Base-by-base conservation (phyloP, 1,140 invertebrate genomes). In the Scaptomyza graminum region DNA sequence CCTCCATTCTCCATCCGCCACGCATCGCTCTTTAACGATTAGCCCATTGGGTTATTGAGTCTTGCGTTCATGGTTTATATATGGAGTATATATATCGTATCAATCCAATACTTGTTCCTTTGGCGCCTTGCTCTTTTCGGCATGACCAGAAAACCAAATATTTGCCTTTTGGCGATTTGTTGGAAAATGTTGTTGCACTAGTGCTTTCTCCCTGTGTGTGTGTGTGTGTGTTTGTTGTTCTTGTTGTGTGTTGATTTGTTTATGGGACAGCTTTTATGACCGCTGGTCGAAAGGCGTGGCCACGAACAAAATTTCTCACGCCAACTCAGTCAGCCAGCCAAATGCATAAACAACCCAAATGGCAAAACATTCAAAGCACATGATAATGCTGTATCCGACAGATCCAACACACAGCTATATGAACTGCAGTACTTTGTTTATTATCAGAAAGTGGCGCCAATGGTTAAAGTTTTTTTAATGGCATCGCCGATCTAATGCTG, bases 371-470 rank as follows among this genome's bases (percentile, higher is more conserved):
- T 37, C 49, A 52, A 34, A 34, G 54, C 47, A 59, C 31, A 51
- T 63, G 61, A 47, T 16, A 11, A n/a, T 55, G 7, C 0, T 41
- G 59, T 51, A 63, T 55, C 39, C 51, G 28, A 31, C 16, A 64
- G 66, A 54, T 63, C n/a, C n/a, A n/a, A n/a, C n/a, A 54, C 59
- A 46, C n/a, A 57, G 60, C 31, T 34, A 2, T 0, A 34, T 6
- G 59, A 50, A 15, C 39, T 63, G 47, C 13, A 52, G 31, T 34
- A 41, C 50, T 75, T 59, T 75, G 83, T 83, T 87, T 87, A 88
- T 87, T 87, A 79, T 87, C 71, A 87, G 75, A 87, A 88, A 87
- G 83, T 87, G 83, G 83, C 83, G 83, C 83, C 83, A 87, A 87
- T 88, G 83, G 83, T 79, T 87, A 71, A 74, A 65, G 57, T 82